Evolutionary conservation across 2,888 invertebrate genomes (phyloP), one percentile per base, ranked within the genome.

Genomic region (Platycheirus rosarum): DNA sequence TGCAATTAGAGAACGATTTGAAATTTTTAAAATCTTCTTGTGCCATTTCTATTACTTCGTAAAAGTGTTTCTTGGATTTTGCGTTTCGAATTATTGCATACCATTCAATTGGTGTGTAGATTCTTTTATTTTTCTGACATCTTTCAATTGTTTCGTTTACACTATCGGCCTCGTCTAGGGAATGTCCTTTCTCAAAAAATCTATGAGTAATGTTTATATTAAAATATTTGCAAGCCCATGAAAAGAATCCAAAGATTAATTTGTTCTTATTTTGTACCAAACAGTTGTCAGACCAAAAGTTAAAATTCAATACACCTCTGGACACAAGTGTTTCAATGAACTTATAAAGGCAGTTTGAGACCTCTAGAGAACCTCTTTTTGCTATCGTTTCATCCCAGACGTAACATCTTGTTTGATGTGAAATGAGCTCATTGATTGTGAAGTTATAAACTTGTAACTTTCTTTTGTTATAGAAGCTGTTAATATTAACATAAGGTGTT

Each of bases 351-450:
- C 78, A 86, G 63, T 85, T 87, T n/a, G 71, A 60, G 4, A 86
- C 84, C 51, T 86, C 85, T 60, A 85, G 85, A 26, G 86, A 68
- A 18, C 86, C 86, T 55, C 85, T 82, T 49, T 85, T 85, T 6
- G 82, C 86, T 14, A 78, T 46, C 14, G 63, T 66, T 66, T 87
- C 86, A 51, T 82, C 62, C 86, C 86, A 87, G 57, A 86, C 84
- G 66, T 85, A 87, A 57, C 86, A 87, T 63, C 63, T 26, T 26
- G 49, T 40, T 42, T 42, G 40, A 57, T 42, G 42, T 23, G 53
- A 40, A 14, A 42, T 70, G 37, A 84, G 66, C 57, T 85, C 68
- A 66, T 78, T 85, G 7, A 85, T 40, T 8, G 85, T 85, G 40
- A 86, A n/a, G n/a, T n/a, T n/a, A n/a, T n/a, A n/a, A 48, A 84